phyloP scores from a whole-genome alignment of 2,113 vertebrate genomes.

The Rhinogobius similis region DNA sequence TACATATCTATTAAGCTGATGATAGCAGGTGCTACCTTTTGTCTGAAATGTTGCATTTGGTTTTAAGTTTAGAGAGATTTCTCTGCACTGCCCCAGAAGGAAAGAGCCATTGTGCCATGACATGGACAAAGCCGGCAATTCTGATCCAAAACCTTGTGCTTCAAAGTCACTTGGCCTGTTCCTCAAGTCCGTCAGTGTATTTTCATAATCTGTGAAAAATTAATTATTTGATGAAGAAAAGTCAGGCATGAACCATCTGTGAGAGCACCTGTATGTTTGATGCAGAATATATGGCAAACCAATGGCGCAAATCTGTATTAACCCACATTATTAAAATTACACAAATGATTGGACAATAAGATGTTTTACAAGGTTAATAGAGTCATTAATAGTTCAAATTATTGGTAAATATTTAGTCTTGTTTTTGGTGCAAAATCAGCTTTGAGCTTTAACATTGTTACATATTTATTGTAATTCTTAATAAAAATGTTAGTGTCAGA shows the following conservation, averaged over 20 bases:
- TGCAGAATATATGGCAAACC: background rate
- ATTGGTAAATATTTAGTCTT: slow-evolving; percentile 27
- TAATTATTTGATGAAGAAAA: background rate
- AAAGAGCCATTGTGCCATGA: slow-evolving; percentile 9
- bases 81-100: slow-evolving; percentile 2
- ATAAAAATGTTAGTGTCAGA: slow-evolving; percentile 17
- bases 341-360: background rate
- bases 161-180: slow-evolving; percentile 40
- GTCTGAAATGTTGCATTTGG: slow-evolving; percentile 11
- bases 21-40: slow-evolving; percentile 3
- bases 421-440: slow-evolving; percentile 28
- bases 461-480: slow-evolving; percentile 14
- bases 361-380: background rate
- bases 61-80: background rate
- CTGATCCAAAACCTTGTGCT: slow-evolving; percentile 47
- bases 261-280: background rate
- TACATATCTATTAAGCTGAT: slow-evolving; percentile 15
- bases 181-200: slow-evolving; percentile 6
- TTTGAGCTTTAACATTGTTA: slow-evolving; percentile 22
- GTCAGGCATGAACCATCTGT: background rate
- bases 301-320: background rate
- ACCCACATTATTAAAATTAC: background rate
- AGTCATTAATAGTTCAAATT: background rate
- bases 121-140: slow-evolving; percentile 9
- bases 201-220: background rate